Conservation (phyloP, 2,888 invertebrate genomes). For the Xanthia icteritia region DNA sequence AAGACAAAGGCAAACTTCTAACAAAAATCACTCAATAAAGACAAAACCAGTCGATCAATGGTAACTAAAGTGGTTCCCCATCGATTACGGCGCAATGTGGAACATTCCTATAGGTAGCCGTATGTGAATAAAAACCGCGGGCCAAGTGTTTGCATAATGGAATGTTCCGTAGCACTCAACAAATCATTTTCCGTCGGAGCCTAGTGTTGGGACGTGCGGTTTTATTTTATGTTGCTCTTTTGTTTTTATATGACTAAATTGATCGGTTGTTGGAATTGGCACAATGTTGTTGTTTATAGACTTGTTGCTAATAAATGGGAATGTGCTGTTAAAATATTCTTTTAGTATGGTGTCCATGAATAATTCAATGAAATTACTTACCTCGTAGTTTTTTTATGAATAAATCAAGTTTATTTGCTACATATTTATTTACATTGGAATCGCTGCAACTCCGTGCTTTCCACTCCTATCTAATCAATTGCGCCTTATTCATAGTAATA, state of each 20-base stretch:
- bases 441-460: background rate
- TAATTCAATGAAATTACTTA: background rate
- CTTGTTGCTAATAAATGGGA: background rate
- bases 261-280: background rate
- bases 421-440: background rate
- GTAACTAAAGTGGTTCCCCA: constrained; percentile 9
- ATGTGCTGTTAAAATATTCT: background rate
- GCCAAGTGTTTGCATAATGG: constrained; percentile 71
- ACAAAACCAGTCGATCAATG: constrained; percentile 3
- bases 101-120: constrained; percentile 53
- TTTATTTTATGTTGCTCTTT: constrained; percentile 20
- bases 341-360: background rate
- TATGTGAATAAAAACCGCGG: constrained; percentile 59
- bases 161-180: constrained; percentile 71
- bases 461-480: background rate
- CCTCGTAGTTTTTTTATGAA: background rate
- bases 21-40: background rate
- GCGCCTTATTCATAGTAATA: background rate
- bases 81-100: constrained; percentile 35
- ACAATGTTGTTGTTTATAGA: background rate
- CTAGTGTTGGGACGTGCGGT: constrained; percentile 58
- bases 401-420: background rate
- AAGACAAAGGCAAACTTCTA: background rate
- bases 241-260: constrained; percentile 8
- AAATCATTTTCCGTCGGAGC: constrained; percentile 71